phyloP scores from a whole-genome alignment of 2,113 vertebrate genomes.

The Ochotona curzoniae region DNA sequence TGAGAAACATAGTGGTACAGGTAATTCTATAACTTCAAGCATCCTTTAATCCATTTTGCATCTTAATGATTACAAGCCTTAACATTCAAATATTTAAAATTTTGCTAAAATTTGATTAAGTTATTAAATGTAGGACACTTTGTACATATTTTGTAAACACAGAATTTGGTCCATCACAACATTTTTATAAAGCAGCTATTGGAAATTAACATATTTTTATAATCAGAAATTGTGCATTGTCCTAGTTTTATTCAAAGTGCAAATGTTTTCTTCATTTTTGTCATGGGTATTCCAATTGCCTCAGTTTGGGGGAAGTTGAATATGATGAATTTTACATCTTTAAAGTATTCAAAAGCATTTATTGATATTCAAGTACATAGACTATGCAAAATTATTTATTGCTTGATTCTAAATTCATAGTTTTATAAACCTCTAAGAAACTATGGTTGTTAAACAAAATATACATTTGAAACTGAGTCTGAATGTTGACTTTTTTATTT shows the following conservation, averaged over 20 bases:
- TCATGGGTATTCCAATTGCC: not conserved
- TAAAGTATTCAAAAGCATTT: not conserved
- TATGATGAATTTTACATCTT: not conserved
- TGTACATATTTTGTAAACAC: not conserved
- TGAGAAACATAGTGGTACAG: no score
- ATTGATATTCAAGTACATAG: not conserved
- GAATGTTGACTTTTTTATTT: conserved; percentile 22
- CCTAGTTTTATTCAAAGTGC: not conserved
- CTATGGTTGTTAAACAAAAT: not conserved
- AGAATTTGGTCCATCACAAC: not conserved
- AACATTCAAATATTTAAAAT: not conserved
- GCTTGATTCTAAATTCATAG: not conserved
- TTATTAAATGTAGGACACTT: not conserved
- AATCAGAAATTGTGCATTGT: not conserved
- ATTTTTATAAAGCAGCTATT: not conserved
- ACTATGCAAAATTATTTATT: not conserved
- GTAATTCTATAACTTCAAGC: not conserved
- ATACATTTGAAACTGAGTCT: not conserved
- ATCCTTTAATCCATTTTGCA: not conserved
- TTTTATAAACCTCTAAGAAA: not conserved
- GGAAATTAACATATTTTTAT: not conserved
- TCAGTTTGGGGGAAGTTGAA: not conserved
- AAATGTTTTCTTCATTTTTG: not conserved
- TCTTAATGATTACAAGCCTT: not conserved
- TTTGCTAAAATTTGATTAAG: not conserved